A percentile compares a stretch with the other conserved stretches of the same genome.
Evolutionary conservation across 2,888 invertebrate species (phyloP).

Genomic region (Sclerodermus sp.): DNA sequence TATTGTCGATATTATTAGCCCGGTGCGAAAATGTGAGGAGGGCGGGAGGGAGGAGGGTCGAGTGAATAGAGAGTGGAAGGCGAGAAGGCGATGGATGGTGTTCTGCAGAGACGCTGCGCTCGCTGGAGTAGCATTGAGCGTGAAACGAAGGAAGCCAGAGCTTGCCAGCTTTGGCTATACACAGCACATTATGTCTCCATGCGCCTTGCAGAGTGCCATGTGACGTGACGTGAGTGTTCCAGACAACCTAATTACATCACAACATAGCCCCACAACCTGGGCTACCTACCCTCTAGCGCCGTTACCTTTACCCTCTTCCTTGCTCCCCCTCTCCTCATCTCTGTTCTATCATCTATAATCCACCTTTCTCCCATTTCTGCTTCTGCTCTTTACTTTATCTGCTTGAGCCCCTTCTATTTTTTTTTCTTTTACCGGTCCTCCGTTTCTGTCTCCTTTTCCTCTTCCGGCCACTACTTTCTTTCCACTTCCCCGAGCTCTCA

Average conservation of each 20-base stretch:
- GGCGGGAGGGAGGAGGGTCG: constrained; percentile 24
- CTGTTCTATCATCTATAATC: constrained; percentile 17
- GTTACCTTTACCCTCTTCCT: constrained; percentile 2
- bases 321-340: not conserved
- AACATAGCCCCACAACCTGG: constrained; percentile 35
- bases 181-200: constrained; percentile 50
- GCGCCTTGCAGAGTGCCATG: constrained; percentile 46
- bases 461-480: not conserved
- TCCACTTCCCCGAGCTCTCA: not conserved
- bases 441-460: not conserved
- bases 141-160: constrained; percentile 23
- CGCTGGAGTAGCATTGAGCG: constrained; percentile 16
- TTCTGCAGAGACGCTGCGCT: constrained; percentile 20
- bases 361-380: constrained; percentile 14
- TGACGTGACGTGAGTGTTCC: constrained; percentile 60
- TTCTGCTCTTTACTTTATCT: too few relatives aligned
- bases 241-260: constrained; percentile 63
- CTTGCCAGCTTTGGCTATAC: constrained; percentile 26
- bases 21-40: constrained; percentile 2
- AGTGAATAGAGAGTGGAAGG: constrained; percentile 33
- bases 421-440: not conserved
- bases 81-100: constrained; percentile 40
- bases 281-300: constrained; percentile 14
- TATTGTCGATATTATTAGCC: constrained; percentile 36
- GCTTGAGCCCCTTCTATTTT: constrained; percentile 11